Percentiles rank a stretch among this genome's conserved stretches.
Evolutionary conservation across 2,113 vertebrate genomes (phyloP).

Genomic region (Hemibagrus wyckioides): DNA sequence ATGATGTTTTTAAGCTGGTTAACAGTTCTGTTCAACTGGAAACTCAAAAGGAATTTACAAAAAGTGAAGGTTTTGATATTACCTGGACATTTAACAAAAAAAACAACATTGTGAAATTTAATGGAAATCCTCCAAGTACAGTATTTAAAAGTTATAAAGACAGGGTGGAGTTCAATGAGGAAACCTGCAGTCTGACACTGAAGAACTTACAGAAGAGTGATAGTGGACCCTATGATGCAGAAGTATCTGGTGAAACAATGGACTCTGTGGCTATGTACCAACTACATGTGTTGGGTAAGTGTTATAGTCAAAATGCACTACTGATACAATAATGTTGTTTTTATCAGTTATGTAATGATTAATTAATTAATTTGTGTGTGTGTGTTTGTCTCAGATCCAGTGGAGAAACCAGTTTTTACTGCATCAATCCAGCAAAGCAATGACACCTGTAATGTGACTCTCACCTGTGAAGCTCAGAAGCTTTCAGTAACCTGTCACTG

Average conservation of each 20-base stretch:
- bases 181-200: too few species aligned
- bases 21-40: too few species aligned
- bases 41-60: background rate
- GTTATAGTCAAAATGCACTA: background rate
- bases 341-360: too few species aligned
- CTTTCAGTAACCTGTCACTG: conserved; percentile 2
- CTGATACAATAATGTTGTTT: background rate
- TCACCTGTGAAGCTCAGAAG: conserved; percentile 1
- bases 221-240: conserved; percentile 37
- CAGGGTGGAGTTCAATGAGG: too few species aligned
- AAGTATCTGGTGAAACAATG: accelerated
- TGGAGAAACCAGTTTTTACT: background rate
- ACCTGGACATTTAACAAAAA: too few species aligned
- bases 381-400: conserved; percentile 32
- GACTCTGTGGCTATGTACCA: background rate
- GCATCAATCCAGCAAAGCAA: background rate
- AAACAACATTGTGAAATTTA: background rate
- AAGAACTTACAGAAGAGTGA: background rate
- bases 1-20: background rate
- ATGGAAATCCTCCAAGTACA: too few species aligned
- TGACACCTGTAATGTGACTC: conserved; percentile 13
- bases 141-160: too few species aligned
- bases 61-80: too few species aligned
- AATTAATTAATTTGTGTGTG: too few species aligned
- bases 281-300: conserved; percentile 42